Evolutionary conservation across 2,888 invertebrate species (phyloP).

Genomic region (Ectobius pallidus): DNA sequence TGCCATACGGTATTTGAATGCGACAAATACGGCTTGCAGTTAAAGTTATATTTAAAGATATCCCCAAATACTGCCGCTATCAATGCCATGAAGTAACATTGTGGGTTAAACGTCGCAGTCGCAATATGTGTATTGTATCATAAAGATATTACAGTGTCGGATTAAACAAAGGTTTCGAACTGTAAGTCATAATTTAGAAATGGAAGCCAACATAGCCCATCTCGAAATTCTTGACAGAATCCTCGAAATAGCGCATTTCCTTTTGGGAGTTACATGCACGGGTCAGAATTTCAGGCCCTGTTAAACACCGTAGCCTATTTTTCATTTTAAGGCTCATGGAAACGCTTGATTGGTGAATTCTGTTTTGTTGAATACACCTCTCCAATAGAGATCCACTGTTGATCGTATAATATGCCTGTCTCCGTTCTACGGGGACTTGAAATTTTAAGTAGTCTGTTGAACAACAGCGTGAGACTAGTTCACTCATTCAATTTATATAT

Average conservation of each 20-base stretch:
- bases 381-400: background rate
- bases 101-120: too few relatives aligned
- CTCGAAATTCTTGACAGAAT: background rate
- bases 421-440: background rate
- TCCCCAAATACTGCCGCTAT: too few relatives aligned
- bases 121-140: too few relatives aligned
- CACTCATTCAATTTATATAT: conserved; percentile 3
- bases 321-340: background rate
- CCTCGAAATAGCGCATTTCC: background rate
- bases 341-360: background rate
- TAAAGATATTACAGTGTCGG: too few relatives aligned
- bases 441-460: background rate
- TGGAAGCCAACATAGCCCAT: too few relatives aligned
- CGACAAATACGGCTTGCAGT: too few relatives aligned
- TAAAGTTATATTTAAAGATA: too few relatives aligned
- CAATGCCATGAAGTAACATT: too few relatives aligned
- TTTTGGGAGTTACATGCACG: background rate
- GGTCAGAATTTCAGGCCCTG: background rate
- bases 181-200: too few relatives aligned
- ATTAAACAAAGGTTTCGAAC: too few relatives aligned
- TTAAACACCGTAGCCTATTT: background rate
- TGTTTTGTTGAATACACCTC: background rate
- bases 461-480: background rate
- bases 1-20: too few relatives aligned
- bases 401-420: conserved; percentile 1